Conservation (phyloP, 2,113 vertebrate genomes). For the Cathartes aura region DNA sequence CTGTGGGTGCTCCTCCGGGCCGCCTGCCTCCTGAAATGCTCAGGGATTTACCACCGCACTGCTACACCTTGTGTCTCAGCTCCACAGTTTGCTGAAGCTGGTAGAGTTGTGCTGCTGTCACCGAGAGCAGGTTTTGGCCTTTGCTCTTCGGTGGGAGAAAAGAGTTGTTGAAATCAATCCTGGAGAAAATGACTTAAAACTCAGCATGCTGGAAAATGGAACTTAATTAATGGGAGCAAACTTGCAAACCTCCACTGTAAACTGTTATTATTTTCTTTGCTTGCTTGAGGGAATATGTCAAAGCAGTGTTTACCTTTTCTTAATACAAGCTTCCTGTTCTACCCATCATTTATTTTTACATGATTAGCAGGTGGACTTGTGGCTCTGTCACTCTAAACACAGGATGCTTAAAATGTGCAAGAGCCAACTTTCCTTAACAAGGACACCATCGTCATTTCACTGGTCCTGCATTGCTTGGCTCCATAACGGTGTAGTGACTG, state of each 20-base stretch:
- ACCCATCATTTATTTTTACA: constrained; percentile 2
- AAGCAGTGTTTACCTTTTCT: constrained; percentile 18
- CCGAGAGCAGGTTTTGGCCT: neutral
- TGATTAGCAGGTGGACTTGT: constrained; percentile 12
- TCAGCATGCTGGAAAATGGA: constrained; percentile 9
- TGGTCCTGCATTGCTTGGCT: neutral
- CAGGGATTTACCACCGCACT: neutral
- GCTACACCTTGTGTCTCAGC: neutral
- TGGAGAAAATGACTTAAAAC: constrained; percentile 36
- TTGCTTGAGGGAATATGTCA: constrained; percentile 42
- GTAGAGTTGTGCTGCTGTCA: neutral
- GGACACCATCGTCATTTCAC: neutral
- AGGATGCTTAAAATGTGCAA: neutral
- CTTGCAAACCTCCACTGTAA: neutral
- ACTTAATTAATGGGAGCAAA: constrained; percentile 52
- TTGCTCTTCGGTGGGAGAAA: neutral
- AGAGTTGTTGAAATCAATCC: constrained; percentile 40
- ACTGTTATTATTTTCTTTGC: constrained; percentile 33
- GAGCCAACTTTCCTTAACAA: neutral
- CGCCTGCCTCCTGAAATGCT: neutral
- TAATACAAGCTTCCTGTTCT: constrained; percentile 17
- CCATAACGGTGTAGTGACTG: neutral
- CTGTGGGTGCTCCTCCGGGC: neutral
- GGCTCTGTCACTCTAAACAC: neutral
- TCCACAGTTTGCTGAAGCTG: neutral